Conservation (phyloP, 1,140 invertebrate species). For the Phymorhynchus buccinoides region DNA sequence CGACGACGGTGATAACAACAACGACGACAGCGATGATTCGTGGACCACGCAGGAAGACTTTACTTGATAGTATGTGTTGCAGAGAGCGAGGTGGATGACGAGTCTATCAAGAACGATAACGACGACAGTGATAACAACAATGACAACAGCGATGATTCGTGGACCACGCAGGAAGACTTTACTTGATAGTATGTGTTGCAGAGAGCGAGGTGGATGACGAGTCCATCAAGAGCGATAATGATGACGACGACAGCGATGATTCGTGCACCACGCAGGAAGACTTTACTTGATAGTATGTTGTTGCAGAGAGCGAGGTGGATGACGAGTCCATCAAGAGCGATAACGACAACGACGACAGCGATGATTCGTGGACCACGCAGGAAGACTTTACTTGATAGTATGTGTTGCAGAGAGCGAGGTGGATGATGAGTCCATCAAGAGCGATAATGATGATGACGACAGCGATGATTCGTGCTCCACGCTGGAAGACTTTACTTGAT, state of each 20-base stretch:
- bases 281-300: conserved; percentile 75
- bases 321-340: conserved; percentile 66
- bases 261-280: conserved; percentile 86
- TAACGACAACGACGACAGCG: conserved; percentile 82
- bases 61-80: conserved; percentile 39
- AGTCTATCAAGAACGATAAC: conserved; percentile 65
- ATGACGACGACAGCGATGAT: conserved; percentile 87
- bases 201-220: conserved; percentile 72
- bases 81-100: conserved; percentile 72
- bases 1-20: no score
- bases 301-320: conserved; percentile 71
- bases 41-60: conserved; percentile 85
- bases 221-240: conserved; percentile 70
- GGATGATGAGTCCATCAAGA: conserved; percentile 66
- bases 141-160: conserved; percentile 88
- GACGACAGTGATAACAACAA: no score
- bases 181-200: conserved; percentile 50
- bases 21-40: conserved; percentile 87
- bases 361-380: conserved; percentile 85
- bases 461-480: conserved; percentile 87
- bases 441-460: conserved; percentile 79
- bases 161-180: conserved; percentile 84
- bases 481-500: conserved; percentile 80
- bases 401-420: conserved; percentile 69
- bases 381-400: conserved; percentile 81